These are phyloP conservation scores for Cydia amplana DNA, from an alignment of 1,140 invertebrate species.

Conservation along the genomic window DNA sequence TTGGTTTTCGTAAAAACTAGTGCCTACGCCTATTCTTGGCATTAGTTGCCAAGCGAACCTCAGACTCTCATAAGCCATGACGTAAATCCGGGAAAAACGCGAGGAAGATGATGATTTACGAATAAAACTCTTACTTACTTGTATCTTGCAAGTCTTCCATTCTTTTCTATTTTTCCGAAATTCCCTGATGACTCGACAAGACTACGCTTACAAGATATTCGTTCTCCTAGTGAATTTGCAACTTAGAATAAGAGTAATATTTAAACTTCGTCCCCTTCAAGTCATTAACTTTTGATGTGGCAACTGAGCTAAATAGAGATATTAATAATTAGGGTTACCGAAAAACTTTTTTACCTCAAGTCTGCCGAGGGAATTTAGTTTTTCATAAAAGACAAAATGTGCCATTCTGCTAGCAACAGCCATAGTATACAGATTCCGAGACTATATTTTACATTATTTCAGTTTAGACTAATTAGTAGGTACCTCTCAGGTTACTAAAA, in stretches of 20 bases:
- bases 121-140: too few relatives aligned
- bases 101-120: too few relatives aligned
- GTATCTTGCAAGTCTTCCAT: background rate
- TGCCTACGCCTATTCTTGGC: too few relatives aligned
- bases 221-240: background rate
- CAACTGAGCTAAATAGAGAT: conserved; percentile 14
- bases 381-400: conserved; percentile 16
- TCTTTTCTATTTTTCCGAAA: background rate
- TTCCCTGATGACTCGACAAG: too few relatives aligned
- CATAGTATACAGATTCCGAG: background rate
- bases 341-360: conserved; percentile 5
- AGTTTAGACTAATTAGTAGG: too few relatives aligned
- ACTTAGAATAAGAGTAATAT: background rate
- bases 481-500: too few relatives aligned
- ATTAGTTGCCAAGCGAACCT: too few relatives aligned
- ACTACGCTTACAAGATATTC: background rate
- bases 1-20: too few relatives aligned
- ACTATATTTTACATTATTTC: too few relatives aligned
- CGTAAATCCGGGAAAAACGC: too few relatives aligned
- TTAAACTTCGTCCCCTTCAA: background rate
- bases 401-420: conserved; percentile 15
- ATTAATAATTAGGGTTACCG: conserved; percentile 14
- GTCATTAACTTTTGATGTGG: conserved; percentile 1
- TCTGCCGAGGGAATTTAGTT: background rate
- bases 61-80: too few relatives aligned